These are phyloP conservation scores for Leptinotarsa peninsularis DNA, from an alignment of 2,888 invertebrate genomes.

Conservation along the genomic window DNA sequence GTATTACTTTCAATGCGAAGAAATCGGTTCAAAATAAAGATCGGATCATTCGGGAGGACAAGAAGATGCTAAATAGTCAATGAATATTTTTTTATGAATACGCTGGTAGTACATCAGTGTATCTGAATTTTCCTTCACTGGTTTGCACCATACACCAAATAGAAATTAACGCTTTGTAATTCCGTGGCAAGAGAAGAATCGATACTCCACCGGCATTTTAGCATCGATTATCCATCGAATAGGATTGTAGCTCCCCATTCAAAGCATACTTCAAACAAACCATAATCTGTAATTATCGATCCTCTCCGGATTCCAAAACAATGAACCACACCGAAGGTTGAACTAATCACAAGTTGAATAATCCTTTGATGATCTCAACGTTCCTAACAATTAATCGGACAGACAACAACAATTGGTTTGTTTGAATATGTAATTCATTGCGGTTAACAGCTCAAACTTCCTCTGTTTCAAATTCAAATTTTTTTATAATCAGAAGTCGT, in stretches of 20 bases:
- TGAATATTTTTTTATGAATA: no score
- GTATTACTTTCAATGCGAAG: no score
- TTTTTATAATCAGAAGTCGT: no score
- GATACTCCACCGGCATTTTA: not conserved
- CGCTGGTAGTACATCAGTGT: no score
- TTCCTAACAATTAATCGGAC: conserved; percentile 15
- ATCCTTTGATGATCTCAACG: conserved; percentile 24
- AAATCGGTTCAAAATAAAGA: no score
- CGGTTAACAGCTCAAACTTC: not conserved
- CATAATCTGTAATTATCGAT: conserved; percentile 18
- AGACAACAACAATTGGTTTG: not conserved
- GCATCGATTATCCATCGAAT: not conserved
- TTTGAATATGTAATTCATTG: not conserved
- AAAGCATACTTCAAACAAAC: conserved; percentile 12
- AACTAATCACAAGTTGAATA: conserved; percentile 28
- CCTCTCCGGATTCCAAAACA: conserved; percentile 14
- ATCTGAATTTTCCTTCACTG: no score
- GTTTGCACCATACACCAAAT: no score
- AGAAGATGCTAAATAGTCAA: no score
- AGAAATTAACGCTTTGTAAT: not conserved
- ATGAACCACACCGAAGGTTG: conserved; percentile 6
- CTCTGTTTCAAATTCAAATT: not conserved
- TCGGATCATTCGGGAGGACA: no score
- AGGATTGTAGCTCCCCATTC: not conserved
- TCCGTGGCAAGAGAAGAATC: not conserved